Evolutionary conservation across 2,888 invertebrate genomes (phyloP).

Genomic region (Dromius quadrimaculatus): DNA sequence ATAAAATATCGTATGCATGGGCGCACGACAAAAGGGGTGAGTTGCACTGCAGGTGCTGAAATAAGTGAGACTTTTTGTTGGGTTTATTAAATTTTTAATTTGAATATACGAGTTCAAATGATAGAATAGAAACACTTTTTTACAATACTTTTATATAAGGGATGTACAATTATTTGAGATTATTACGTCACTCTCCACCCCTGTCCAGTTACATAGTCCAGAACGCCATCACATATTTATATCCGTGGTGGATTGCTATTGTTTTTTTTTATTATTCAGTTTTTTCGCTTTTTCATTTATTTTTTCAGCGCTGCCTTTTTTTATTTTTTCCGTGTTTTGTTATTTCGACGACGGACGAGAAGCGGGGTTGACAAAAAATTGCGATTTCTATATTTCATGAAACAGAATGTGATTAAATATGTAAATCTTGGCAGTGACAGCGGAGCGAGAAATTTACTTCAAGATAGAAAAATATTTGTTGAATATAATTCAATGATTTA

Average conservation of each 20-base stretch:
- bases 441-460: constrained; percentile 4
- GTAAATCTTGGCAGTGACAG: constrained; percentile 44
- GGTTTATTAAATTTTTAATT: constrained; percentile 20
- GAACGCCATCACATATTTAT: constrained; percentile 66
- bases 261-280: constrained; percentile 57
- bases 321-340: constrained; percentile 47
- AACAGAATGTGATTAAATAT: constrained; percentile 52
- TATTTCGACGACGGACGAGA: constrained; percentile 49
- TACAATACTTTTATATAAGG: not conserved
- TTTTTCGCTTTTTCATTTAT: constrained; percentile 50
- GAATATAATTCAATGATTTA: constrained; percentile 19
- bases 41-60: not conserved
- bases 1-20: constrained; percentile 51
- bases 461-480: not conserved
- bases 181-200: constrained; percentile 31
- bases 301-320: constrained; percentile 48
- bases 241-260: constrained; percentile 66
- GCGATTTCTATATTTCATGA: constrained; percentile 52
- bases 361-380: constrained; percentile 52
- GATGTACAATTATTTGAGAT: not conserved
- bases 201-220: constrained; percentile 43
- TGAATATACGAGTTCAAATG: not conserved
- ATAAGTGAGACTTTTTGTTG: constrained; percentile 15
- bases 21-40: constrained; percentile 6
- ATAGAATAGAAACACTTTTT: constrained; percentile 6